phyloP scores from a whole-genome alignment of 1,140 invertebrate genomes.

The Lepidurus apus region DNA sequence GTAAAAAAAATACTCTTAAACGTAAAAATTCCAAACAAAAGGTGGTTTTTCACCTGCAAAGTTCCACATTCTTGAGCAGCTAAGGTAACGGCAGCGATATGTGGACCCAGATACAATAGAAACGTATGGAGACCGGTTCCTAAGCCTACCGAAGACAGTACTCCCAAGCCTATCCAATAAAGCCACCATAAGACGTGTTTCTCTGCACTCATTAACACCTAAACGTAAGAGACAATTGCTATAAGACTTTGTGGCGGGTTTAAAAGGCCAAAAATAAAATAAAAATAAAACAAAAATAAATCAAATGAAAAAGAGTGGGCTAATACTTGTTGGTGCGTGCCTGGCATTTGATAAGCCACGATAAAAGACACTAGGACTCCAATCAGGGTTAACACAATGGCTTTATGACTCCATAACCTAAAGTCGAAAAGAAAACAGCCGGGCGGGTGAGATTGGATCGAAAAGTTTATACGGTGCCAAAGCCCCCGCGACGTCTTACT shows the following conservation, averaged over 20 bases:
- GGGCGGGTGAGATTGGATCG: conserved; percentile 2
- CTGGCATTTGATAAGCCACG: conserved; percentile 32
- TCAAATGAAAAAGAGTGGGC: background rate
- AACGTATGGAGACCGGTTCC: conserved; percentile 98
- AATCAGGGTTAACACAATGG: conserved; percentile 22
- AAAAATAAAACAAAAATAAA: background rate
- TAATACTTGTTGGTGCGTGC: conserved; percentile 26
- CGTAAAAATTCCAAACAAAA: no score
- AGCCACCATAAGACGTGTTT: conserved; percentile 63
- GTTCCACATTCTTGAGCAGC: conserved; percentile 96
- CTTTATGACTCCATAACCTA: conserved; percentile 33
- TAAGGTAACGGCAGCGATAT: conserved; percentile 89
- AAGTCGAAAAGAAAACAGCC: background rate
- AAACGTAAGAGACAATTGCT: conserved; percentile 37
- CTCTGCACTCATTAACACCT: conserved; percentile 45
- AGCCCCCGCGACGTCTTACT: conserved; percentile 13
- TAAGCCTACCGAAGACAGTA: conserved; percentile 93
- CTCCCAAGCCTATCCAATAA: conserved; percentile 93
- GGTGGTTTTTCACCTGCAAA: conserved; percentile 81
- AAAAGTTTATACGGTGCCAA: background rate
- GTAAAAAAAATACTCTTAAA: no score
- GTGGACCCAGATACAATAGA: conserved; percentile 89
- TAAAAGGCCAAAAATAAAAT: background rate
- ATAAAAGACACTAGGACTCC: conserved; percentile 23
- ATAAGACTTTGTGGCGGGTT: no score